These are phyloP conservation scores for Catostomus latipinnis DNA, from an alignment of 2,797 vertebrate genomes.

Conservation along the genomic window DNA sequence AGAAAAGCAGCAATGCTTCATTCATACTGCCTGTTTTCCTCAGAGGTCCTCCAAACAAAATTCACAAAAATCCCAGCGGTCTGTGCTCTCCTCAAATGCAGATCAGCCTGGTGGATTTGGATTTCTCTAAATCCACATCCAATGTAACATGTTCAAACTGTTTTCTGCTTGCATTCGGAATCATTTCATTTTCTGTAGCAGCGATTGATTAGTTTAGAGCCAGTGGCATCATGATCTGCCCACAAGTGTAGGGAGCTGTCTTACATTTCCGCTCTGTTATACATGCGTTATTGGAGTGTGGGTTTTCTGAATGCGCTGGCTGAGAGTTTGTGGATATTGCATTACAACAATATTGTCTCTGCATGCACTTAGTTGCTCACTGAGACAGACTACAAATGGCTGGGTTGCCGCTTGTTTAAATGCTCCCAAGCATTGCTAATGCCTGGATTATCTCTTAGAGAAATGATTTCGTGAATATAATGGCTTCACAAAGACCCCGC, in stretches of 20 bases:
- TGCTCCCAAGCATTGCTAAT: conserved; percentile 53
- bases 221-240: conserved; percentile 44
- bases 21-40: conserved; percentile 41
- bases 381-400: conserved; percentile 56
- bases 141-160: conserved; percentile 36
- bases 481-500: conserved; percentile 28
- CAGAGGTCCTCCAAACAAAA: conserved; percentile 32
- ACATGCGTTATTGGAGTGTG: conserved; percentile 57
- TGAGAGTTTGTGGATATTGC: conserved; percentile 55
- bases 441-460: conserved; percentile 53
- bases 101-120: conserved; percentile 7
- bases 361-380: conserved; percentile 47
- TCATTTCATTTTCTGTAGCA: conserved; percentile 47
- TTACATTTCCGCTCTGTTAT: conserved; percentile 54
- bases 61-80: conserved; percentile 24
- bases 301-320: conserved; percentile 50
- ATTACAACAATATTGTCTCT: conserved; percentile 55
- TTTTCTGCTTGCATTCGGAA: conserved; percentile 50
- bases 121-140: conserved; percentile 27
- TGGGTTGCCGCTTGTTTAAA: conserved; percentile 45
- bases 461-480: conserved; percentile 54
- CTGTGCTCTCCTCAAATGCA: conserved; percentile 16
- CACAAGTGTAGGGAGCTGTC: conserved; percentile 43
- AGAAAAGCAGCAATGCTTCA: conserved; percentile 44
- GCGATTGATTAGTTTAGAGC: conserved; percentile 57